A percentile compares a stretch with the other conserved stretches of the same genome.
phyloP scores from a whole-genome alignment of 2,888 invertebrate species.

The Callosobruchus maculatus region DNA sequence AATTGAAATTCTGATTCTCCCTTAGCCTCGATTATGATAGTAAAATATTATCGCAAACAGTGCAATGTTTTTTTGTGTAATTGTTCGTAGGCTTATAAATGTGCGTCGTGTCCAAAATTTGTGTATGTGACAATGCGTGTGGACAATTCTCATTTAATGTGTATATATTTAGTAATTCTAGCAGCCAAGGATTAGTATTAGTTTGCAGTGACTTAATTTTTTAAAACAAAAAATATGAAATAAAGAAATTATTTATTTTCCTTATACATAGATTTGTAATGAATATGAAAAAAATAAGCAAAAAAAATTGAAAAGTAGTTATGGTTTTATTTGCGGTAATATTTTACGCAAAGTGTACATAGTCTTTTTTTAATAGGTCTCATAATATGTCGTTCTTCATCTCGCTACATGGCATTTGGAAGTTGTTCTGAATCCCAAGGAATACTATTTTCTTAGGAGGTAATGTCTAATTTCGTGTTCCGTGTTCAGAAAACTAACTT shows the following conservation, averaged over 20 bases:
- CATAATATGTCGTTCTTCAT: not conserved
- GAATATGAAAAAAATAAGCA: constrained; percentile 8
- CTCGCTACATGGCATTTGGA: not conserved
- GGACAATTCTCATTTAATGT: constrained; percentile 2
- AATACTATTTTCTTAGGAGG: not conserved
- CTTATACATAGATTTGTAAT: not conserved
- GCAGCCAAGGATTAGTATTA: not conserved
- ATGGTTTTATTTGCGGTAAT: constrained; percentile 38
- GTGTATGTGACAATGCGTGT: constrained; percentile 15
- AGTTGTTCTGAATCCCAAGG: not conserved
- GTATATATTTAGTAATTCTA: not conserved
- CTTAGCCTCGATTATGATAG: constrained; percentile 14
- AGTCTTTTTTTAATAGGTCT: constrained; percentile 14
- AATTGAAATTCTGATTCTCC: not conserved
- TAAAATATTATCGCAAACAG: constrained; percentile 48
- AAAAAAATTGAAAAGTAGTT: not conserved
- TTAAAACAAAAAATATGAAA: constrained; percentile 14
- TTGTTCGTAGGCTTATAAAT: constrained; percentile 22
- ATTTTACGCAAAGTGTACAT: constrained; percentile 38
- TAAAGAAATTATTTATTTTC: constrained; percentile 17
- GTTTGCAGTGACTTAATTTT: not conserved
- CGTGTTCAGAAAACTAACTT: no score
- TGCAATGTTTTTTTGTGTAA: constrained; percentile 30
- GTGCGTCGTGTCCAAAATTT: constrained; percentile 14
- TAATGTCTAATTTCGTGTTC: not conserved